A percentile compares a stretch with the other conserved stretches of the same genome.
phyloP scores from a whole-genome alignment of 2,797 vertebrate species.

The Epinephelus coioides region DNA sequence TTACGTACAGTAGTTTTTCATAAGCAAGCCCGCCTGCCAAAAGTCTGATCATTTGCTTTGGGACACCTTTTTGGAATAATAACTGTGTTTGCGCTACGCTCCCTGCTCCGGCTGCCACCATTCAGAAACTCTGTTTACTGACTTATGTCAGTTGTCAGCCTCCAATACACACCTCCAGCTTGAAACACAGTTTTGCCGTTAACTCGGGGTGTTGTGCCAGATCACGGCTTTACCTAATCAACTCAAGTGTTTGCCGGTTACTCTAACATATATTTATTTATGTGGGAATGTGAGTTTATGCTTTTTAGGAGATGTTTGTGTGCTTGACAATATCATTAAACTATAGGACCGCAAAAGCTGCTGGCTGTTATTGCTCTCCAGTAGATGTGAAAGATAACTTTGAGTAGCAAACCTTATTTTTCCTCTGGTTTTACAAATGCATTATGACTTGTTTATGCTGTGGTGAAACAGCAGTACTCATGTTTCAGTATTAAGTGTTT shows the following conservation, averaged over 20 bases:
- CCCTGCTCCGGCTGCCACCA: constrained; percentile 27
- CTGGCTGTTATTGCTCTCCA: constrained; percentile 1
- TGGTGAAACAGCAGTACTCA: constrained; percentile 15
- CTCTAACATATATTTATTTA: not conserved
- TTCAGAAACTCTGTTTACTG: constrained; percentile 36
- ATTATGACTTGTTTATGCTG: constrained; percentile 27
- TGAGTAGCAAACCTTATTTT: not conserved
- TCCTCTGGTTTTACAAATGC: constrained; percentile 30
- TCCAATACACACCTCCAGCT: constrained; percentile 27
- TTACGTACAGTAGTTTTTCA: constrained; percentile 25
- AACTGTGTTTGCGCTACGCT: constrained; percentile 19
- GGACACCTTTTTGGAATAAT: constrained; percentile 45
- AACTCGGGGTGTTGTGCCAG: constrained; percentile 3
- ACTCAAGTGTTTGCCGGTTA: constrained; percentile 1
- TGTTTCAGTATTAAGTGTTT: constrained; percentile 30
- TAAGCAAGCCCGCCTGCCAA: constrained; percentile 22
- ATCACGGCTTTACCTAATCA: not conserved
- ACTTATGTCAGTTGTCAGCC: constrained; percentile 32
- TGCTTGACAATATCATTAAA: constrained; percentile 14
- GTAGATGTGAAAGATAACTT: not conserved
- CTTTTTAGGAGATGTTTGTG: constrained; percentile 5
- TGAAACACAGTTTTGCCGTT: constrained; percentile 18
- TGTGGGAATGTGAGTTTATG: not conserved
- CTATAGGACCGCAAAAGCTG: not conserved
- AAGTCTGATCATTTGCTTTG: constrained; percentile 45